Evolutionary conservation across 2,888 invertebrate species (phyloP), one percentile per base, ranked within the genome.

Genomic region (Tridacna crocea): DNA sequence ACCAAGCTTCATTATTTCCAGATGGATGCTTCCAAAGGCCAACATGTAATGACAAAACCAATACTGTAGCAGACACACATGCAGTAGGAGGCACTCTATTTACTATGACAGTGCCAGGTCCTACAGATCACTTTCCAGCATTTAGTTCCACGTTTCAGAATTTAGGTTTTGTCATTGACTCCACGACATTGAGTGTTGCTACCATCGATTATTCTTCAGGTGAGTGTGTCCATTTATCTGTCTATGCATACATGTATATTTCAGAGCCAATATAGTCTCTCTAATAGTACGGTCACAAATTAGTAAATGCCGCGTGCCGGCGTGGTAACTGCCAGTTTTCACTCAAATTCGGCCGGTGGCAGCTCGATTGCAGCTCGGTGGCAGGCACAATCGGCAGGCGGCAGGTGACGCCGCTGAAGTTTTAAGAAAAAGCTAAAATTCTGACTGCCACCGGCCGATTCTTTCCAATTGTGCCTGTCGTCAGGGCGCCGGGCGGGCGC

Each of bases 1-100:
- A n/a, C n/a, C 10, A 22, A 60, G 12, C n/a, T 60, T 12, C n/a
- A 15, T 60, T 60, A n/a, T 60, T n/a, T n/a, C 12, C 61, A 81
- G 77, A 47, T 48, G 80, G 73, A 13, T 77, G 80, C 26, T 77
- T 77, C 46, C 27, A 74, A 47, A 81, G 66, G 17, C 77, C 77
- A 24, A 81, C 61, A 36, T 81, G 80, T 26, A 73, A 60, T 48
- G 61, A 74, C 26, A 60, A 60, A 26, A 48, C 61, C 1, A n/a
- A 24, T 15, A 74, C 48, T 3, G 51, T 72, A 0, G 19, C 22
- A 46, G 77, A 80, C 46, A 72, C 76, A 13, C 22, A 46, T 17
- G 22, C 68, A 19, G 36, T 77, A 27, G 77, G 80, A 1, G 80
- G n/a, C 17, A 81, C 73, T 10, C 48, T 81, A 47, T 73, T 74